Evolutionary conservation across 2,888 invertebrate genomes (phyloP), one percentile per base, ranked within the genome.

Genomic region (Caenorhabditis sinica): DNA sequence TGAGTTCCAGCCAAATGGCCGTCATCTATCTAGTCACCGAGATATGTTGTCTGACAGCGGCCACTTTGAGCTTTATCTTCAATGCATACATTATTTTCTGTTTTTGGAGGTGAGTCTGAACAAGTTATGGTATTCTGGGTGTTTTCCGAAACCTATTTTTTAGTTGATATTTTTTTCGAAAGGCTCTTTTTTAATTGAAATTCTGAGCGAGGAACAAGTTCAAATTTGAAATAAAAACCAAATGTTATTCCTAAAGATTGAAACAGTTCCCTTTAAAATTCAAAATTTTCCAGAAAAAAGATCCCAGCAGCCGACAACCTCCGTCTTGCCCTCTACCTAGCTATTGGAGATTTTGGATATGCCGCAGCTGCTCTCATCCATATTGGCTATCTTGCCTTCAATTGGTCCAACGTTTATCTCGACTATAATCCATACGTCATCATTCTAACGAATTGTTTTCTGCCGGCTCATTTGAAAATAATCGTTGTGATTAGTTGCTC

Each of bases 341-440:
- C 83, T 0, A 68, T 83, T 13, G 77, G 83, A 3, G 83, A 83
- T 20, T 68, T 77, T 17, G 83, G 83, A 5, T 83, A 83, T 43
- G 83, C 77, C 1, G 58, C 36, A 3, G 58, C 83, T 5, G 72
- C 77, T 1, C 72, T 77, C 4, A 61, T 77, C 17, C 83, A 83
- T 56, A 58, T 83, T 43, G 83, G 83, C 0, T 83, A 83, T 25
- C 25, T 83, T 13, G 76, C 76, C 9, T 25, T 65, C 20, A 77
- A 76, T 25, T 83, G 83, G 83, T 77, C 77, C 6, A 66, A 83
- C 28, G 68, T 68, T 5, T 68, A 61, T 15, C 45, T 83, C n/a
- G 77, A 83, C n/a, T 83, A 83, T 60, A 83, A 69, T 58, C 83
- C 83, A 0, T 56, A 83, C 45, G 23, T 68, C 4, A 83, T 83